Evolutionary conservation across 2,797 vertebrate species (phyloP).

Genomic region (Oreochromis grahami): DNA sequence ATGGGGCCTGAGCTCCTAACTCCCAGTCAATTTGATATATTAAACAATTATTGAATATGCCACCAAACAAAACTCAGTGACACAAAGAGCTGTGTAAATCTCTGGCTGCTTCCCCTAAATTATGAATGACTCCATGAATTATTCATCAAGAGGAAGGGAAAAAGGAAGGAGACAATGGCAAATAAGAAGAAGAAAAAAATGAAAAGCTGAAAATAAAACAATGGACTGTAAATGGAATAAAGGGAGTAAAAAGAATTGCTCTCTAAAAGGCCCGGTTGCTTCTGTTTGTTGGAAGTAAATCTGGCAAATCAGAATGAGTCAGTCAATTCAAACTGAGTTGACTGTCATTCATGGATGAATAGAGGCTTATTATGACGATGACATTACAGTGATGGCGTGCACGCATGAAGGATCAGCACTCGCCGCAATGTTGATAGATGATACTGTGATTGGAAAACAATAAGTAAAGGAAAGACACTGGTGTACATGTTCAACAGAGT

Average conservation of each 20-base stretch:
- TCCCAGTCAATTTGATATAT: conserved; percentile 77
- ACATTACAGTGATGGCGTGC: conserved; percentile 39
- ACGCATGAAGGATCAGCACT: conserved; percentile 49
- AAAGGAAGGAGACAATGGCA: conserved; percentile 30
- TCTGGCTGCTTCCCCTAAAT: conserved; percentile 68
- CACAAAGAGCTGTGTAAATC: conserved; percentile 76
- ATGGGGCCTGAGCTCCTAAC: conserved; percentile 20
- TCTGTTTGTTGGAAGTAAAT: conserved; percentile 40
- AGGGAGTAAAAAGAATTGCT: conserved; percentile 38
- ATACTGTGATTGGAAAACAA: conserved; percentile 58
- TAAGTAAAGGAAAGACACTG: neutral
- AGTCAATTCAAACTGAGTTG: conserved; percentile 58
- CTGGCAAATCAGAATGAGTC: conserved; percentile 56
- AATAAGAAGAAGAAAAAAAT: conserved; percentile 7
- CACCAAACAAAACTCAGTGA: conserved; percentile 77
- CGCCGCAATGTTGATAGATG: conserved; percentile 23
- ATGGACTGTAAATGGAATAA: conserved; percentile 36
- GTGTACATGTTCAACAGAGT: neutral
- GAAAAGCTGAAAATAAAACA: conserved; percentile 50
- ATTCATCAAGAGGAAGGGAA: conserved; percentile 62
- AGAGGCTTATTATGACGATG: conserved; percentile 54
- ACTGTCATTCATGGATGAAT: conserved; percentile 65
- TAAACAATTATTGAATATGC: conserved; percentile 81
- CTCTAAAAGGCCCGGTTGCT: conserved; percentile 8
- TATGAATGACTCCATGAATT: conserved; percentile 72